Evolutionary conservation across 2,888 invertebrate species (phyloP), one percentile per base, ranked within the genome.

Genomic region (Polydrusus pterygomalis): DNA sequence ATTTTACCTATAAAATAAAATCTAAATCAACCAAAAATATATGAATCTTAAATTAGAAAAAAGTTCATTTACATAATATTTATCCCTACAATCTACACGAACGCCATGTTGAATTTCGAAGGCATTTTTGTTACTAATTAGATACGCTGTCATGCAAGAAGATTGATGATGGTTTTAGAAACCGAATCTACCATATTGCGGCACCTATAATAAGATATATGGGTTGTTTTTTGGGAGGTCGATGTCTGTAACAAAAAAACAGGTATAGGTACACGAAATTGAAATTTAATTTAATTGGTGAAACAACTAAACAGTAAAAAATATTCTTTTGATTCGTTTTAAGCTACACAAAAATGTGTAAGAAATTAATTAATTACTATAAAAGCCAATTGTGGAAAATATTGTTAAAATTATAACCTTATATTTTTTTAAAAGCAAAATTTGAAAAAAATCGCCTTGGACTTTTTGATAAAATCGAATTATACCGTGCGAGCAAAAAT

Each of bases 61-160:
- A 56, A 38, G 38, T 60, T 17, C 58, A 34, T 60, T 38, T 38
- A 60, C 38, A 38, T 60, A 54, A 60, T 60, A 60, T 60, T 60
- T 60, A 60, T 60, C 58, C 38, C 17, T 9, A 60, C 18, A 60
- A 60, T 60, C 58, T 60, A 60, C 58, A 60, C 58, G 58, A 60
- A 60, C 62, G 75, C 75, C 75, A 75, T 75, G 71, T 75, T 75
- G 67, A 63, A 71, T 68, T 62, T 67, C 56, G 60, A 75, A 75
- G 75, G 75, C 71, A 75, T 83, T 83, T 84, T 82, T 82, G 82
- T 83, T 84, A 83, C 85, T 87, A 87, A 87, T 87, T 87, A 87
- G 86, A 85, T 83, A 85, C 84, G 84, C 86, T 86, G 86, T 86
- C 86, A 79, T 81, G 80, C 84, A 75, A 80, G 80, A 87, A 86